These are phyloP conservation scores for Pharmacophagus antenor DNA, from an alignment of 2,888 invertebrate genomes.

Conservation along the genomic window DNA sequence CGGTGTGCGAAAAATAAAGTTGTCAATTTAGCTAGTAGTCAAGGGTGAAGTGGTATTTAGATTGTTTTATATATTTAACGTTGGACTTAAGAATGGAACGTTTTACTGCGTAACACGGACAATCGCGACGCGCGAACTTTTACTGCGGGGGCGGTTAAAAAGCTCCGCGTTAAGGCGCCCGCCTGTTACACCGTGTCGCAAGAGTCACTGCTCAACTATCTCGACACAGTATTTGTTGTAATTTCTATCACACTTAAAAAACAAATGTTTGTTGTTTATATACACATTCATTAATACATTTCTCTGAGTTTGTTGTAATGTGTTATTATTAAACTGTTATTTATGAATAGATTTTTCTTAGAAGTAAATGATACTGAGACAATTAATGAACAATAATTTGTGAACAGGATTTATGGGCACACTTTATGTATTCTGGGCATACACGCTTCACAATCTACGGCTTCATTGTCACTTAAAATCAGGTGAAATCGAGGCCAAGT, in stretches of 20 bases:
- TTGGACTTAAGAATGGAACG: conserved; percentile 60
- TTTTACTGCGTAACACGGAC: conserved; percentile 79
- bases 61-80: conserved; percentile 67
- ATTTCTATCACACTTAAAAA: background rate
- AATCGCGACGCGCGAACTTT: conserved; percentile 69
- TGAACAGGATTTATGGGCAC: too few relatives aligned
- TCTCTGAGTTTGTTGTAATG: background rate
- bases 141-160: conserved; percentile 75
- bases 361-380: too few relatives aligned
- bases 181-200: conserved; percentile 47
- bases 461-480: too few relatives aligned
- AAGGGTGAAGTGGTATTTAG: conserved; percentile 51
- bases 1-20: conserved; percentile 20
- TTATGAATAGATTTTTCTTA: too few relatives aligned
- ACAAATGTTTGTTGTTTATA: background rate
- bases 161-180: conserved; percentile 62
- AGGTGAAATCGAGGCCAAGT: too few relatives aligned
- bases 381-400: too few relatives aligned
- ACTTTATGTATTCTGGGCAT: too few relatives aligned
- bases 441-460: too few relatives aligned
- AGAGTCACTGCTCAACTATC: conserved; percentile 1
- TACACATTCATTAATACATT: background rate
- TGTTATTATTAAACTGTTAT: too few relatives aligned
- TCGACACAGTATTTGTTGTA: background rate
- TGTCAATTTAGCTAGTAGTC: conserved; percentile 27